phyloP scores from a whole-genome alignment of 2,888 invertebrate genomes.

The Cyclophora albipunctata region DNA sequence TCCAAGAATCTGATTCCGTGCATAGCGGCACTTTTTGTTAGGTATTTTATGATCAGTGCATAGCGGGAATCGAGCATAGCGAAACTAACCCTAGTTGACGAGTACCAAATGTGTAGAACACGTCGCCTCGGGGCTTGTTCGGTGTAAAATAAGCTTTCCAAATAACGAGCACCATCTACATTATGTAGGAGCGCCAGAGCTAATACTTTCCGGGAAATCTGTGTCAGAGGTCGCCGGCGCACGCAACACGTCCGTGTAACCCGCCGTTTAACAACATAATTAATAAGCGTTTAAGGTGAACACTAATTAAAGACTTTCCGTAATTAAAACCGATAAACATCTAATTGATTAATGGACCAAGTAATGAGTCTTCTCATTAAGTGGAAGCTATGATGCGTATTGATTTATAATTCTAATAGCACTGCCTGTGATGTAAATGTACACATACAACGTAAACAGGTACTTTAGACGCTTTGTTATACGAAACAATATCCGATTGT shows the following conservation, averaged over 20 bases:
- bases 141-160: conserved; percentile 53
- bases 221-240: conserved; percentile 48
- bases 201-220: conserved; percentile 53
- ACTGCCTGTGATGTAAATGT: too few species aligned
- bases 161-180: conserved; percentile 50
- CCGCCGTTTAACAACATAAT: conserved; percentile 47
- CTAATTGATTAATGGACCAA: conserved; percentile 37
- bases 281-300: conserved; percentile 47
- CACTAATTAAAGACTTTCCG: conserved; percentile 50
- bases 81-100: too few species aligned
- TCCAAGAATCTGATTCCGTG: too few species aligned
- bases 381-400: neutral
- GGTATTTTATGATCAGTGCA: too few species aligned
- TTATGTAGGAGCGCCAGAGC: conserved; percentile 38
- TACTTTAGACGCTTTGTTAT: too few species aligned
- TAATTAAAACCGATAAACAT: conserved; percentile 42
- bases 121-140: conserved; percentile 33
- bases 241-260: conserved; percentile 45
- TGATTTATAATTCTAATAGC: too few species aligned
- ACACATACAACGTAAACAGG: too few species aligned
- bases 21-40: too few species aligned
- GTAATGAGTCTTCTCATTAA: conserved; percentile 28
- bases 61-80: too few species aligned
- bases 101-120: conserved; percentile 29
- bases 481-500: too few species aligned